These are phyloP conservation scores for Pteropus rufus DNA, from an alignment of 2,797 vertebrate genomes.

Conservation along the genomic window DNA sequence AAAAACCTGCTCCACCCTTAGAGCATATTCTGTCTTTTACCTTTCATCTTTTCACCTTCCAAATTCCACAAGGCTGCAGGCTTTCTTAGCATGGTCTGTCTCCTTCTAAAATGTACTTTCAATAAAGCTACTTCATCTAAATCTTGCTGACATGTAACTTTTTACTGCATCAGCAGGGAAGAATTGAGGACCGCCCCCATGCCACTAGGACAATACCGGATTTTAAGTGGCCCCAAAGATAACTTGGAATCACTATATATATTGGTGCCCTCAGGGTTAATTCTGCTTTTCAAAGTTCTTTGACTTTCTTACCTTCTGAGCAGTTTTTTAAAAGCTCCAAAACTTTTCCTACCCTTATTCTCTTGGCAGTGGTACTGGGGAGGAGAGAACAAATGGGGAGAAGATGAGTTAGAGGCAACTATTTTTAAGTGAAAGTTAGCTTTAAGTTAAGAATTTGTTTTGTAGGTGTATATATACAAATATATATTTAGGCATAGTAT, in stretches of 20 bases:
- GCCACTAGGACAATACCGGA: too few relatives aligned
- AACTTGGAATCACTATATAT: neutral
- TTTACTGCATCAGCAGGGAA: too few relatives aligned
- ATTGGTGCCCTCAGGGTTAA: neutral
- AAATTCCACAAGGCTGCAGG: too few relatives aligned
- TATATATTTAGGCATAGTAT: neutral
- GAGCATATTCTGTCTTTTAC: too few relatives aligned
- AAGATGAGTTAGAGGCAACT: neutral
- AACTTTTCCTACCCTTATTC: neutral
- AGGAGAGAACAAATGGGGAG: neutral
- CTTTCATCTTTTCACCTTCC: too few relatives aligned
- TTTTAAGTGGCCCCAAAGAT: neutral
- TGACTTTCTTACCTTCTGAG: neutral
- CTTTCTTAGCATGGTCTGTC: too few relatives aligned
- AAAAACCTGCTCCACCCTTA: too few relatives aligned
- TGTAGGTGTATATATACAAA: neutral
- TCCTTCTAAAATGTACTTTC: too few relatives aligned
- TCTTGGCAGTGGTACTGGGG: neutral
- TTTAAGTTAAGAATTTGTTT: neutral
- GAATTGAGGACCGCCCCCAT: too few relatives aligned
- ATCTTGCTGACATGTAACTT: too few relatives aligned
- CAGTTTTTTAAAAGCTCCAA: neutral
- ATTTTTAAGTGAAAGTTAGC: neutral
- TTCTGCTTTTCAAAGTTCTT: neutral
- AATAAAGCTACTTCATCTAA: too few relatives aligned